Conservation (phyloP, 53 echinoderm and acorn worm genomes). For the Arbacia lixula region DNA sequence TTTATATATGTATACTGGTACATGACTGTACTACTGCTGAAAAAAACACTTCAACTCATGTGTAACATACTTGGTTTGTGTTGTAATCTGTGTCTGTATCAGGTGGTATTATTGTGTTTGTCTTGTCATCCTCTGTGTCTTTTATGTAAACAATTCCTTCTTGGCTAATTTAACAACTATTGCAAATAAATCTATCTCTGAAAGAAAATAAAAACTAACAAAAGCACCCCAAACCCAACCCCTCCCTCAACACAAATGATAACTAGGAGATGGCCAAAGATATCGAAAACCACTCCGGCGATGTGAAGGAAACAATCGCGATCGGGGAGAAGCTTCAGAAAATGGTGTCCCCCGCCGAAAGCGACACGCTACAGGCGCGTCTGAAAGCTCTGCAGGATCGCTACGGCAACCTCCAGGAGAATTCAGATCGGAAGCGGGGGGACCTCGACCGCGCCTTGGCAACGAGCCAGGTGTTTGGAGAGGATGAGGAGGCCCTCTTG, state of each 20-base stretch:
- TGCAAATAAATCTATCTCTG: too few species aligned
- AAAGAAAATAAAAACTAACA: too few species aligned
- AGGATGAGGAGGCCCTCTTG: slow-evolving; percentile 72
- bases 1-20: too few species aligned
- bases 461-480: slow-evolving; percentile 73
- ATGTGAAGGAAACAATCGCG: slow-evolving; percentile 52
- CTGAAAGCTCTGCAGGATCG: slow-evolving; percentile 70
- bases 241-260: not conserved
- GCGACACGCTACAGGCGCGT: slow-evolving; percentile 58
- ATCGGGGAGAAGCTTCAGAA: slow-evolving; percentile 52
- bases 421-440: slow-evolving; percentile 42
- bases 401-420: slow-evolving; percentile 67
- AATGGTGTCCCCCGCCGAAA: slow-evolving; percentile 52
- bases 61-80: too few species aligned
- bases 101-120: too few species aligned
- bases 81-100: too few species aligned
- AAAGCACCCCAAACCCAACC: slow-evolving; percentile 7
- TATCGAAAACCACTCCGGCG: slow-evolving; percentile 49
- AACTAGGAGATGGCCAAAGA: slow-evolving; percentile 67
- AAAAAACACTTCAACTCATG: too few species aligned
- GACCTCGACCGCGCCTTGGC: slow-evolving; percentile 76
- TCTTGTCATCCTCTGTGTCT: too few species aligned
- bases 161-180: too few species aligned
- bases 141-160: too few species aligned
- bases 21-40: too few species aligned